Evolutionary conservation across 1,140 invertebrate genomes (phyloP).

Genomic region (Limonius californicus): DNA sequence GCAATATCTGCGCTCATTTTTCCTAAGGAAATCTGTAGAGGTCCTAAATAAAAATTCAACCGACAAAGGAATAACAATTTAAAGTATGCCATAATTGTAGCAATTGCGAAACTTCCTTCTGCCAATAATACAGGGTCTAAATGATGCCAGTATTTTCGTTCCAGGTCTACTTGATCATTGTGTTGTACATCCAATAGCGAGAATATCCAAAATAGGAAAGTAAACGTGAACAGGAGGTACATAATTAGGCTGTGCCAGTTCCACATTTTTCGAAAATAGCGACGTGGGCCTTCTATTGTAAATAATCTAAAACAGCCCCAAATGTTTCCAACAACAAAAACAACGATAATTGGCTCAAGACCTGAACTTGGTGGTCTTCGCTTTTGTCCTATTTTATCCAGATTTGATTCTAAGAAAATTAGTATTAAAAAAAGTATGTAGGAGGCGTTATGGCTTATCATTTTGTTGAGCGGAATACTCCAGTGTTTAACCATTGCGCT

Average conservation of each 20-base stretch:
- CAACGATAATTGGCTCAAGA: conserved; percentile 47
- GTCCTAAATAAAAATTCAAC: conserved; percentile 57
- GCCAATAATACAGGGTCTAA: conserved; percentile 67
- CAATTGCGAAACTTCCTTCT: conserved; percentile 68
- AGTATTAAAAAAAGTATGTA: conserved; percentile 60
- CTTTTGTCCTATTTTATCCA: conserved; percentile 52
- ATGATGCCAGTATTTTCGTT: conserved; percentile 66
- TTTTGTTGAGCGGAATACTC: conserved; percentile 55
- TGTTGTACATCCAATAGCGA: conserved; percentile 48
- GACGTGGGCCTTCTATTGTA: conserved; percentile 49
- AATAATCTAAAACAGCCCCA: conserved; percentile 52
- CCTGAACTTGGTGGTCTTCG: conserved; percentile 54
- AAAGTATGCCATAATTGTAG: conserved; percentile 67
- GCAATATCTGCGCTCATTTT: conserved; percentile 58
- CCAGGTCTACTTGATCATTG: conserved; percentile 49
- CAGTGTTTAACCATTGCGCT: conserved; percentile 46
- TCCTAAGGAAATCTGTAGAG: conserved; percentile 58
- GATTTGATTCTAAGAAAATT: conserved; percentile 55
- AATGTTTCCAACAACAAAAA: conserved; percentile 48
- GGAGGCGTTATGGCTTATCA: conserved; percentile 57
- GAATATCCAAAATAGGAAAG: conserved; percentile 52
- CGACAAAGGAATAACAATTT: conserved; percentile 56
- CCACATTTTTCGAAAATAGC: conserved; percentile 52
- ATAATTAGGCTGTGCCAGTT: conserved; percentile 52
- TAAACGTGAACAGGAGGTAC: conserved; percentile 48